Conservation (phyloP, 2,888 invertebrate species). For the Eristalinus aeneus region DNA sequence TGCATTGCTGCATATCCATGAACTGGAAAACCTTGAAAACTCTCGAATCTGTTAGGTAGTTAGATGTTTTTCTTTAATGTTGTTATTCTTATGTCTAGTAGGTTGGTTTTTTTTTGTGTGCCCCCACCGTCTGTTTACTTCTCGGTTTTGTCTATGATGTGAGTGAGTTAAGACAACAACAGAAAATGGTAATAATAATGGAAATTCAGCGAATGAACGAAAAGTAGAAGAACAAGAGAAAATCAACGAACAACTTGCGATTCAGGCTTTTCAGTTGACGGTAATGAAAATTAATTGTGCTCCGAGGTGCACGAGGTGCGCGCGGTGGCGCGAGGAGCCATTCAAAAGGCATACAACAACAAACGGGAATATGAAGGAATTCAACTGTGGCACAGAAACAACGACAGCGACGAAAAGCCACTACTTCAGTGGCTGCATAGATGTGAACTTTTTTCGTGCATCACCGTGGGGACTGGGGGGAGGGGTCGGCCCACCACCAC, state of each 20-base stretch:
- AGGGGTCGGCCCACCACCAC: background rate
- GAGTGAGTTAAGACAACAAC: conserved; percentile 48
- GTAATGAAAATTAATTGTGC: conserved; percentile 66
- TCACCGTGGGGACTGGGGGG: background rate
- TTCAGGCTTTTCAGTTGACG: conserved; percentile 62
- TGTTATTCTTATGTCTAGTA: conserved; percentile 29
- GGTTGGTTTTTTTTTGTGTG: conserved; percentile 7
- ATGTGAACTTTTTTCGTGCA: conserved; percentile 38
- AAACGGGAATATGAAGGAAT: background rate
- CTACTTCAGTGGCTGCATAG: background rate
- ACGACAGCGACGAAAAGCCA: conserved; percentile 6
- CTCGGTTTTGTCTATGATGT: conserved; percentile 61
- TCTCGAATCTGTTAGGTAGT: conserved; percentile 64
- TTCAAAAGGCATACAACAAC: conserved; percentile 27
- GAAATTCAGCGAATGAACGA: conserved; percentile 25
- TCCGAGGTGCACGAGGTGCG: conserved; percentile 53
- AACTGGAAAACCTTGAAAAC: conserved; percentile 81
- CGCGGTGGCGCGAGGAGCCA: conserved; percentile 34
- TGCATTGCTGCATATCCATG: conserved; percentile 75
- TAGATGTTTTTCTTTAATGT: conserved; percentile 61
- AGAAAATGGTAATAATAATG: conserved; percentile 57
- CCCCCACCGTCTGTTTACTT: conserved; percentile 6
- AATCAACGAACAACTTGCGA: conserved; percentile 44
- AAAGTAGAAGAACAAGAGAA: conserved; percentile 16
- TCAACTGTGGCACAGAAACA: conserved; percentile 21